Base-by-base conservation (phyloP, 2,888 invertebrate species). In the Nemurella pictetii region DNA sequence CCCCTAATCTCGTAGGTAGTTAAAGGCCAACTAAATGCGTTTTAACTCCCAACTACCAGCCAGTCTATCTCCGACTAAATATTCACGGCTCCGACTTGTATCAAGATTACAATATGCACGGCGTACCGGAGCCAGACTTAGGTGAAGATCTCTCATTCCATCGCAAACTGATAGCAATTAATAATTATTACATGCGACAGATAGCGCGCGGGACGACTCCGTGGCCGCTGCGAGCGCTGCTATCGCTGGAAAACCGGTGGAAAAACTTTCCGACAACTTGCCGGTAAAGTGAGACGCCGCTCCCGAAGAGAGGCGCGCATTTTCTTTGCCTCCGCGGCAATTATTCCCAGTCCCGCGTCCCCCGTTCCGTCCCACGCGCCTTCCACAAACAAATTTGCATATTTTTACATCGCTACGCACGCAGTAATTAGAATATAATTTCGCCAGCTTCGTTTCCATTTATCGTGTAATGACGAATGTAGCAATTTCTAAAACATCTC, bases 371-470 rank as follows among this genome's bases (percentile, higher is more conserved):
- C 55, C 55, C 2, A 55, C 55, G 55, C 55, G 1, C 20, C 20
- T 20, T 20, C 4, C 32, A 55, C 55, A 55, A 55, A 55, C 55
- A 55, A 20, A 86, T 87, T 87, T 87, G 86, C 87, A 87, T 86
- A 86, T 86, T 86, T 86, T 87, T 85, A 85, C 86, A 86, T 85
- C 36, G 86, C 85, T 86, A 86, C 84, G 87, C 85, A 86, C 55
- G 1, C 84, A 85, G 84, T 86, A 86, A 87, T 87, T 87, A 87
- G 86, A 86, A 86, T 86, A 85, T 86, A 86, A 86, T 87, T 86
- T 84, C 84, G 85, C 78, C 80, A 12, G 36, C 83, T 80, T 82
- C 82, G 30, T 78, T 78, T 78, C 30, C n/a, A 78, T 72, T 55
- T 30, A 3, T 30, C n/a, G 72, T n/a, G 29, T 30, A 27, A 55